Base-by-base conservation (phyloP, 2,797 vertebrate species). In the Alectoris magna region DNA sequence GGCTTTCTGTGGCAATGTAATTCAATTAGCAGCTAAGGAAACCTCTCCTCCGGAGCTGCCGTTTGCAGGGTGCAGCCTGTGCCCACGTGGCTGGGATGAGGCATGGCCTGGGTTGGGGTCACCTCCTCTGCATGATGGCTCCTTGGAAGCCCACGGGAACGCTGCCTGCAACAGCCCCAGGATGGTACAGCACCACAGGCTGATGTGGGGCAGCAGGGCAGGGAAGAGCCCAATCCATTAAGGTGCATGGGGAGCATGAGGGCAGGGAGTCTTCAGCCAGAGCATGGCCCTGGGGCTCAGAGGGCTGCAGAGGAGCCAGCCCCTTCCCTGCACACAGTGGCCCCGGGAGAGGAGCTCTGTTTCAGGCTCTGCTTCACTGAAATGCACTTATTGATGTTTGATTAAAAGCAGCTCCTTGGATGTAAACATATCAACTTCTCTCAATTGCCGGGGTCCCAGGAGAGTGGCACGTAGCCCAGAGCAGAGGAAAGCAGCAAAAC, bases 21-120 rank as follows among this genome's bases (percentile, higher is more conserved):
- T 96, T 97, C 96, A 97, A 96, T 97, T 92, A 97, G 85, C 93
- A 92, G 94, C 70, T 3, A 80, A 77, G 91, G 85, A 95, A 96
- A 88, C 86, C 82, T 80, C 63, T 90, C 81, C 96, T 96, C 94
- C 55, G 4, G 19, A 73, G 71, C 87, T 51, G 64, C 75, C 0
- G 6, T 41, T 67, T 8, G 75, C 0, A 18, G 92, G 91, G 84
- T n/a, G 75, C 87, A 41, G 64, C 71, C 23, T 38, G 62, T 1
- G 0, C 53, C 92, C 46, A 5, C 4, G 0, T 0, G 6, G 27
- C n/a, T 15, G 79, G 90, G 79, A 39, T 62, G 24, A 66, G 19
- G 27, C 4, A 3, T 29, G 39, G 78, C 63, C 58, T 16, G 19
- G 34, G 27, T 27, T 11, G 11, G 34, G 67, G 46, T 51, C n/a